phyloP scores from a whole-genome alignment of 2,113 vertebrate species.

The Ciconia maguari region DNA sequence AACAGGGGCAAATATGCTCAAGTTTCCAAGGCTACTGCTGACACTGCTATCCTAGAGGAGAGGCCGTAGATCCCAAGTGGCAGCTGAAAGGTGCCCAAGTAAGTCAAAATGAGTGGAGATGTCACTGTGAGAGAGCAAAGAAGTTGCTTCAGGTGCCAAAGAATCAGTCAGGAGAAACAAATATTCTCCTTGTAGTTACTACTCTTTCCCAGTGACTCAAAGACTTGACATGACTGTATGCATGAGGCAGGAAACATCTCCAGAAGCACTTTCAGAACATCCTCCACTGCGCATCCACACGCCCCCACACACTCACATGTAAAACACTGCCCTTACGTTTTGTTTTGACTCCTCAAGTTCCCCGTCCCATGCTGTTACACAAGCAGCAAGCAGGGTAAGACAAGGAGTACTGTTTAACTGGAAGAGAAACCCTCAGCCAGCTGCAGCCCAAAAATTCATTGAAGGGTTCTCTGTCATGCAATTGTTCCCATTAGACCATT shows the following conservation, averaged over 20 bases:
- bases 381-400: fast-evolving
- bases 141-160: background rate
- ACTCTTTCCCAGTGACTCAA: background rate
- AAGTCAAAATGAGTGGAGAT: background rate
- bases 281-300: fast-evolving
- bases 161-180: background rate
- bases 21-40: background rate
- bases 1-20: background rate
- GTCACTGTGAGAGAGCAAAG: background rate
- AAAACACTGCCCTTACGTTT: background rate
- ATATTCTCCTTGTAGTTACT: background rate
- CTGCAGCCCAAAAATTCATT: background rate
- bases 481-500: background rate
- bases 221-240: fast-evolving
- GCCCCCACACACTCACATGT: fast-evolving
- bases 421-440: background rate
- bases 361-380: background rate
- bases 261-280: background rate
- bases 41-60: background rate
- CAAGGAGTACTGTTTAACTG: background rate
- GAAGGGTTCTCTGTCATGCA: background rate
- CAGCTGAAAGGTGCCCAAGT: background rate
- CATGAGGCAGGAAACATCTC: background rate
- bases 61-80: background rate
- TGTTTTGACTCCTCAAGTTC: background rate